These are phyloP conservation scores for Hirtodrosophila trivittata DNA, from an alignment of 2,888 invertebrate genomes.

Conservation along the genomic window DNA sequence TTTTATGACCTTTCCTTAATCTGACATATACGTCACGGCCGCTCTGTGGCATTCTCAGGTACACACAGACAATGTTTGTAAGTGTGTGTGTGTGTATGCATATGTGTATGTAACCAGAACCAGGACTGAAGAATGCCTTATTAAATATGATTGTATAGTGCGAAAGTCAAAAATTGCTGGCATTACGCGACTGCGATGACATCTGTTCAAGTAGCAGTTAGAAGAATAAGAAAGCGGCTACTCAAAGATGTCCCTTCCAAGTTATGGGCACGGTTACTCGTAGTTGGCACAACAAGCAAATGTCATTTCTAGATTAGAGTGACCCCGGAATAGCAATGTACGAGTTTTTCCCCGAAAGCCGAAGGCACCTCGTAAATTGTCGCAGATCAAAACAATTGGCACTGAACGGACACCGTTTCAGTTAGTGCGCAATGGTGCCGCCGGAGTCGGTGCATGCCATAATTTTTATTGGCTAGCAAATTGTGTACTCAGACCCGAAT, in stretches of 20 bases:
- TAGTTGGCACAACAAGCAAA: conserved; percentile 52
- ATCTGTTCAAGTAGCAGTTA: conserved; percentile 75
- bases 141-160: conserved; percentile 74
- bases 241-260: conserved; percentile 39
- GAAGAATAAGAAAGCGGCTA: conserved; percentile 43
- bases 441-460: conserved; percentile 55
- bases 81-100: conserved; percentile 1
- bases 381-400: conserved; percentile 74
- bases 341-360: conserved; percentile 29
- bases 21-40: conserved; percentile 80
- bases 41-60: conserved; percentile 33
- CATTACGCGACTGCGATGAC: conserved; percentile 65
- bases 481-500: conserved; percentile 47
- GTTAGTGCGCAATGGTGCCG: conserved; percentile 13
- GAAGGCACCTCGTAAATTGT: conserved; percentile 56
- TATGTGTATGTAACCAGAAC: background rate
- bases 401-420: conserved; percentile 11
- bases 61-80: conserved; percentile 18
- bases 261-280: conserved; percentile 44
- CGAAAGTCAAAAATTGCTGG: conserved; percentile 52
- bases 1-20: conserved; percentile 77
- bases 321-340: conserved; percentile 11
- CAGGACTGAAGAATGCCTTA: conserved; percentile 56
- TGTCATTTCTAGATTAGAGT: conserved; percentile 61
- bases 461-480: conserved; percentile 80